Base-by-base conservation (phyloP, 2,113 vertebrate genomes). In the Tragelaphus imberbis region DNA sequence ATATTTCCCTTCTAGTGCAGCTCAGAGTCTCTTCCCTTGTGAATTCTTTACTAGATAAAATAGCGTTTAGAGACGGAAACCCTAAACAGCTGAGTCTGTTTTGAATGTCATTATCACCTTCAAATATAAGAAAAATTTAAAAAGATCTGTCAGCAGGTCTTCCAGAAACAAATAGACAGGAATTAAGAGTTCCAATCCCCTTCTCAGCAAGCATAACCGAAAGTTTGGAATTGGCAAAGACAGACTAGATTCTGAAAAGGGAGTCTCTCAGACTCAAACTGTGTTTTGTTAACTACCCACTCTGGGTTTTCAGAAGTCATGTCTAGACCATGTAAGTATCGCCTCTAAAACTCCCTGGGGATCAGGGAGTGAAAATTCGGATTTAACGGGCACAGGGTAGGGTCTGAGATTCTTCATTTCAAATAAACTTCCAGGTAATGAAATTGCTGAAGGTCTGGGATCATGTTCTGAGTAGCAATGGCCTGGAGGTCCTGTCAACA, bases 161-260 rank as follows among this genome's bases (percentile, higher is more conserved):
- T 94, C 65, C 58, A 94, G 82, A 87, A 96, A 85, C 17, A 90
- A 68, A 71, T 13, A 49, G 36, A 75, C 16, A 53, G 13, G 47
- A n/a, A 79, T 82, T 17, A 28, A 51, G n/a, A 84, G 63, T 16
- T 27, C 53, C 8, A 51, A 36, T 49, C 15, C 28, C 10, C 63
- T 59, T 84, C 44, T 81, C 61, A 21, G 51, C 19, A 87, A 84
- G 53, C 2, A 2, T 7, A 51, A 21, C 23, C 2, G 1, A 23
- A 82, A 33, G 53, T 14, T 6, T 3, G 13, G 36, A 85, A 53
- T 9, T 27, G 36, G 36, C 49, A 7, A 14, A 49, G 75, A 63
- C 6, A 86, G 59, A 80, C 9, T 23, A 2, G 61, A 36, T n/a
- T 84, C 56, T 61, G 55, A 55, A 33, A 61, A 59, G 84, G 23